phyloP scores from a whole-genome alignment of 2,113 vertebrate genomes.

The Poeciliopsis retropinna region DNA sequence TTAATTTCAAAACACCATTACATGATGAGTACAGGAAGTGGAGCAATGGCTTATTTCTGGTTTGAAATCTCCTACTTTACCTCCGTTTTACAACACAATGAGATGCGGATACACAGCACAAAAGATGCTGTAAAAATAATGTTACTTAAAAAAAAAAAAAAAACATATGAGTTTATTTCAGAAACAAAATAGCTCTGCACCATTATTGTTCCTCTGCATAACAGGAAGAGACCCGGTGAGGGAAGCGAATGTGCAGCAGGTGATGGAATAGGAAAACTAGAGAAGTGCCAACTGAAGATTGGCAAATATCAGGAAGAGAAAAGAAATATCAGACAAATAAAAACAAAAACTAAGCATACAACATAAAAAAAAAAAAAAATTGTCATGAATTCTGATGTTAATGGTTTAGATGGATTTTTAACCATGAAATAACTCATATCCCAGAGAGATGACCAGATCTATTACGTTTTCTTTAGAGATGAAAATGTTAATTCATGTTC shows the following conservation, averaged over 20 bases:
- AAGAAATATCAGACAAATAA: neutral
- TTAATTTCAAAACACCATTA: neutral
- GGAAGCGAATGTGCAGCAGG: neutral
- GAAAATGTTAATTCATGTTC: neutral
- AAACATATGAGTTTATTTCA: too few relatives aligned
- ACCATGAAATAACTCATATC: neutral
- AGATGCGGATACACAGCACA: neutral
- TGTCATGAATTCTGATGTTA: neutral
- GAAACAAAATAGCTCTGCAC: neutral
- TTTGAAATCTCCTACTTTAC: neutral
- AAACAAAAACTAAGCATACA: too few relatives aligned
- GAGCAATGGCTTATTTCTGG: neutral
- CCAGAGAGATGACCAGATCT: neutral
- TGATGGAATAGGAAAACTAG: neutral
- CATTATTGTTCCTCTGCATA: neutral
- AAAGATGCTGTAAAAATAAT: neutral
- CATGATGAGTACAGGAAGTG: neutral
- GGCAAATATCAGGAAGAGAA: neutral
- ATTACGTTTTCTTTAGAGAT: too few relatives aligned
- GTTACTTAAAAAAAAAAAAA: neutral
- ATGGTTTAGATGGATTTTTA: too few relatives aligned
- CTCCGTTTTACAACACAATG: neutral
- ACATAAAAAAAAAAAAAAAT: neutral
- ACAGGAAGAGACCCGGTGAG: neutral
- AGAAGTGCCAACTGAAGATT: neutral